phyloP scores from a whole-genome alignment of 2,797 vertebrate species.

The Scomberomorus guttatus region DNA sequence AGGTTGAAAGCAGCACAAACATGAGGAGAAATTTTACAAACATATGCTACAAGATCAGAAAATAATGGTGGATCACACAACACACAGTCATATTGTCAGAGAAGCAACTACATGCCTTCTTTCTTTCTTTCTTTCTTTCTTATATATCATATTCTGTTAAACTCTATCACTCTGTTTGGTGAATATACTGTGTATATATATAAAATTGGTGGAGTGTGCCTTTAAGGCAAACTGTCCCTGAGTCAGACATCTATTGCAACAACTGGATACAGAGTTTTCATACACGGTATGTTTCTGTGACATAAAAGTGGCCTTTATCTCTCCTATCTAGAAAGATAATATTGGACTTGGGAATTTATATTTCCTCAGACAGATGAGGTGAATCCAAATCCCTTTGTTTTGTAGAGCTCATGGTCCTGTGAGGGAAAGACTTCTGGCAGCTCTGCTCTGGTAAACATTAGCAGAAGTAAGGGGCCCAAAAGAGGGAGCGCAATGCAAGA shows the following conservation, averaged over 20 bases:
- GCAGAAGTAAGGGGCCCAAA: slow-evolving; percentile 73
- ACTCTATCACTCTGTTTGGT: no score
- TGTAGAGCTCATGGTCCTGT: slow-evolving; percentile 41
- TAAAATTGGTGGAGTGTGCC: no score
- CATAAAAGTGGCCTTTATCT: slow-evolving; percentile 50
- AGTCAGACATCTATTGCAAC: slow-evolving; percentile 33
- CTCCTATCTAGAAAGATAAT: slow-evolving; percentile 48
- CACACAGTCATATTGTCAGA: background rate
- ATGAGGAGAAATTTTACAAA: slow-evolving; percentile 17
- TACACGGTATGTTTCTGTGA: slow-evolving; percentile 26
- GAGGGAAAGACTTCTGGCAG: slow-evolving; percentile 67
- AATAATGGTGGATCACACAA: background rate
- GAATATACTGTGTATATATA: no score
- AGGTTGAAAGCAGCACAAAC: background rate
- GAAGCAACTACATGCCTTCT: no score
- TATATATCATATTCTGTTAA: no score
- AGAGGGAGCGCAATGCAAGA: slow-evolving; percentile 62
- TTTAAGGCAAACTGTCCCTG: slow-evolving; percentile 20
- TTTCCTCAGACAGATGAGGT: slow-evolving; percentile 51
- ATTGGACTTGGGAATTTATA: slow-evolving; percentile 46
- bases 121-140: no score
- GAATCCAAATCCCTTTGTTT: slow-evolving; percentile 67
- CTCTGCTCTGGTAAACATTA: slow-evolving; percentile 82
- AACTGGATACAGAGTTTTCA: slow-evolving; percentile 28
- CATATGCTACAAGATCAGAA: background rate